Conservation (phyloP, 2,888 invertebrate genomes). For the Lycia hirtaria region DNA sequence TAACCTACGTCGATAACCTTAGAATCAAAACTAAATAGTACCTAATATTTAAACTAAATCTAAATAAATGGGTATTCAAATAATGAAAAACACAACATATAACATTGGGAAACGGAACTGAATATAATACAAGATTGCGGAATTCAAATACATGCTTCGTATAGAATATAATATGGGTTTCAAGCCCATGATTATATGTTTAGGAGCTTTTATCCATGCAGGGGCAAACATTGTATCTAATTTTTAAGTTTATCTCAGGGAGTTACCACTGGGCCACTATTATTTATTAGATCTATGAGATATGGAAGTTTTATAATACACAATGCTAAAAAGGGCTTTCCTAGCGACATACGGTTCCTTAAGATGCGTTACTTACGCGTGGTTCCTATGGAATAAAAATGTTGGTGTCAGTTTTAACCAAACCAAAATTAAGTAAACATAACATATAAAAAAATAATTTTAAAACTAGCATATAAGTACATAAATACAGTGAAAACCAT, state of each 20-base stretch:
- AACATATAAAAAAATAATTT: conserved; percentile 4
- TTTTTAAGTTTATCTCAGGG: conserved; percentile 39
- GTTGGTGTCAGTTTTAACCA: conserved; percentile 66
- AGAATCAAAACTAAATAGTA: conserved; percentile 10
- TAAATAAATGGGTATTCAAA: conserved; percentile 47
- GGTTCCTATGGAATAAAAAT: conserved; percentile 85
- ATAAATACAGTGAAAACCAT: no score
- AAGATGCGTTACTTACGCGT: conserved; percentile 80
- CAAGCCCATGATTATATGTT: conserved; percentile 41
- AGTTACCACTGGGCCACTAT: conserved; percentile 46
- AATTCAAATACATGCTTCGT: conserved; percentile 48
- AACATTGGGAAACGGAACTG: conserved; percentile 50
- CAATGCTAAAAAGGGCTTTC: conserved; percentile 70
- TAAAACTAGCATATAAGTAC: background rate
- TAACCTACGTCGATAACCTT: conserved; percentile 5
- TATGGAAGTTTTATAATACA: conserved; percentile 51
- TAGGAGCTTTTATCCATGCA: conserved; percentile 59
- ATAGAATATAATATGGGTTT: conserved; percentile 29
- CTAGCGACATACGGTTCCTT: conserved; percentile 68
- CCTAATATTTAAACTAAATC: conserved; percentile 43
- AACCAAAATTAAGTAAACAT: conserved; percentile 45
- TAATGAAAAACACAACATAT: conserved; percentile 65
- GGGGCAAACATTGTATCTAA: conserved; percentile 55
- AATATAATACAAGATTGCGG: conserved; percentile 42
- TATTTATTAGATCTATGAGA: conserved; percentile 49